Conservation (phyloP, 1,140 invertebrate species). For the Battus philenor region DNA sequence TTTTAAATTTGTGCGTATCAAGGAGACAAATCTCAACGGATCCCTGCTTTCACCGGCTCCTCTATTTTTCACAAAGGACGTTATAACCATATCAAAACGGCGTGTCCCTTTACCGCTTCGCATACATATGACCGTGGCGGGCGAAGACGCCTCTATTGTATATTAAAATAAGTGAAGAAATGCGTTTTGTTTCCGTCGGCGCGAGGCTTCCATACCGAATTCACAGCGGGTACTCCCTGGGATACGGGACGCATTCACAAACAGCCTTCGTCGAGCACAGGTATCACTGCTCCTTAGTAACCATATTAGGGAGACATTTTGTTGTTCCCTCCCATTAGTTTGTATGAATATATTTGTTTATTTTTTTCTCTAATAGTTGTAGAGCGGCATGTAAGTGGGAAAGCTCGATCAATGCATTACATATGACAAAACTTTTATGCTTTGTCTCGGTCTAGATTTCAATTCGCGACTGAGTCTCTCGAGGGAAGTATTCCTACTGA, state of each 20-base stretch:
- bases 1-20: constrained; percentile 68
- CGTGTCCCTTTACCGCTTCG: constrained; percentile 63
- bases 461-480: too few relatives aligned
- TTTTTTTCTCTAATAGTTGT: constrained; percentile 3
- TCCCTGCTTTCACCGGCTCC: constrained; percentile 55
- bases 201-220: constrained; percentile 58
- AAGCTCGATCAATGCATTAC: too few relatives aligned
- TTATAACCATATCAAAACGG: constrained; percentile 74
- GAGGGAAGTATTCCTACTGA: too few relatives aligned
- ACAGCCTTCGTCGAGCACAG: constrained; percentile 14
- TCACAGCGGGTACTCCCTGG: constrained; percentile 29
- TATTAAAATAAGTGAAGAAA: constrained; percentile 67
- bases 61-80: constrained; percentile 66
- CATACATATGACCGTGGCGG: constrained; percentile 60
- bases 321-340: constrained; percentile 5
- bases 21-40: constrained; percentile 61
- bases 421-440: too few relatives aligned
- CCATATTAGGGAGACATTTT: constrained; percentile 16
- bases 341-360: constrained; percentile 5
- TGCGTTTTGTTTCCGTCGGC: constrained; percentile 62
- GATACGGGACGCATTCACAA: constrained; percentile 37
- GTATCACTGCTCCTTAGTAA: constrained; percentile 12
- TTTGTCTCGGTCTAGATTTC: too few relatives aligned
- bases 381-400: too few relatives aligned
- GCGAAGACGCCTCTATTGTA: constrained; percentile 47